Percentiles rank a stretch among this genome's conserved stretches.
Conservation (phyloP, 1,140 invertebrate species). For the Diprion similis region DNA sequence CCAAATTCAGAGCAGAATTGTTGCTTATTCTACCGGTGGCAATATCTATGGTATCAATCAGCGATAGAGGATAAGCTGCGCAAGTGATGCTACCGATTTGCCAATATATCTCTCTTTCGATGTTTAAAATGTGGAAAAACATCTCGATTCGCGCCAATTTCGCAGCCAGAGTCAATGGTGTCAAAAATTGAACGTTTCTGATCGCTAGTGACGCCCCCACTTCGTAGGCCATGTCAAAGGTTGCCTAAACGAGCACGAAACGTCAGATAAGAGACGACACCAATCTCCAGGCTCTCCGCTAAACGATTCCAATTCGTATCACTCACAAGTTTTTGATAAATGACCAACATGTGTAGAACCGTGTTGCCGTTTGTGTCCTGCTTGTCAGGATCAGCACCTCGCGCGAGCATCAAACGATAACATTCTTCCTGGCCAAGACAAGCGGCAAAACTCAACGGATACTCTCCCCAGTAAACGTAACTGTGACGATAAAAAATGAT, state of each 20-base stretch:
- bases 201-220: slow-evolving; percentile 86
- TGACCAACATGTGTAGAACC: slow-evolving; percentile 95
- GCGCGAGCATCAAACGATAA: slow-evolving; percentile 90
- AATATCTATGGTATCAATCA: slow-evolving; percentile 95
- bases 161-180: slow-evolving; percentile 91
- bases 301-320: slow-evolving; percentile 19
- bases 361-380: slow-evolving; percentile 99
- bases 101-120: slow-evolving; percentile 96
- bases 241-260: slow-evolving; percentile 67
- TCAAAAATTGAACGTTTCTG: slow-evolving; percentile 87
- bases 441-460: slow-evolving; percentile 94
- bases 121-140: slow-evolving; percentile 95
- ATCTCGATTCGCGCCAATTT: slow-evolving; percentile 92
- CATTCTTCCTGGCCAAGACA: slow-evolving; percentile 97
- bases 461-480: slow-evolving; percentile 98
- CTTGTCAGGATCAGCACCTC: slow-evolving; percentile 92
- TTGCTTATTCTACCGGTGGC: slow-evolving; percentile 91
- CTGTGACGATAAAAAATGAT: slow-evolving; percentile 57
- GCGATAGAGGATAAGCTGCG: slow-evolving; percentile 94
- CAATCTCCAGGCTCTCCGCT: background rate
- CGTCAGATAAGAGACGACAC: slow-evolving; percentile 24
- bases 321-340: slow-evolving; percentile 90
- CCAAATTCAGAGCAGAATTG: slow-evolving; percentile 93
- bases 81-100: slow-evolving; percentile 94
- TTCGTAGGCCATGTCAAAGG: slow-evolving; percentile 95